These are phyloP conservation scores for Paracentrotus lividus DNA, from an alignment of 53 echinoderm and acorn worm genomes.

Conservation along the genomic window DNA sequence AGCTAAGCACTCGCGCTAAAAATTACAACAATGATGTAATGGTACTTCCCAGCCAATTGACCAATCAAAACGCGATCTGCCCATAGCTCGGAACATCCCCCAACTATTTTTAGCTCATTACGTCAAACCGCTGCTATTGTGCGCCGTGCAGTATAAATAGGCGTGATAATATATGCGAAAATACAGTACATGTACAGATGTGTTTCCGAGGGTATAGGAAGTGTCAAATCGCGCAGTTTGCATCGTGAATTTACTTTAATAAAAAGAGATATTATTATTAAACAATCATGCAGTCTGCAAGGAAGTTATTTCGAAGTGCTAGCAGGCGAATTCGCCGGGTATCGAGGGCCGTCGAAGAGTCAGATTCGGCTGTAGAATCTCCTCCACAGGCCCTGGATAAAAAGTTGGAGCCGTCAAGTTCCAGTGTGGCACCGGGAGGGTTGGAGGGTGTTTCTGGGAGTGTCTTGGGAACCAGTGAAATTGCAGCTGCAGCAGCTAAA, in stretches of 20 bases:
- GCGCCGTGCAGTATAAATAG: background rate
- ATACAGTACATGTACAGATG: background rate
- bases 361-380: background rate
- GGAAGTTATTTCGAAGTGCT: constrained; percentile 50
- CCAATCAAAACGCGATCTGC: constrained; percentile 45
- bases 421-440: background rate
- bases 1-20: background rate
- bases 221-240: background rate
- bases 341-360: background rate
- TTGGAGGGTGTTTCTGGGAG: background rate
- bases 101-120: constrained; percentile 55
- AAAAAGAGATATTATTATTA: background rate
- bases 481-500: constrained; percentile 32
- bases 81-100: constrained; percentile 25
- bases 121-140: background rate
- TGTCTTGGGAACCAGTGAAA: background rate
- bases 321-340: constrained; percentile 48
- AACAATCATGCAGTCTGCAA: constrained; percentile 52
- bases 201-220: background rate
- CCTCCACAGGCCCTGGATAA: background rate
- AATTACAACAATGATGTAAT: constrained; percentile 4
- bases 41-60: constrained; percentile 36
- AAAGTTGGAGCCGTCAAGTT: background rate
- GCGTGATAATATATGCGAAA: background rate
- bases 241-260: background rate